Evolutionary conservation across 1,140 invertebrate species (phyloP), one percentile per base, ranked within the genome.

Genomic region (Pseudomyrmex gracilis): DNA sequence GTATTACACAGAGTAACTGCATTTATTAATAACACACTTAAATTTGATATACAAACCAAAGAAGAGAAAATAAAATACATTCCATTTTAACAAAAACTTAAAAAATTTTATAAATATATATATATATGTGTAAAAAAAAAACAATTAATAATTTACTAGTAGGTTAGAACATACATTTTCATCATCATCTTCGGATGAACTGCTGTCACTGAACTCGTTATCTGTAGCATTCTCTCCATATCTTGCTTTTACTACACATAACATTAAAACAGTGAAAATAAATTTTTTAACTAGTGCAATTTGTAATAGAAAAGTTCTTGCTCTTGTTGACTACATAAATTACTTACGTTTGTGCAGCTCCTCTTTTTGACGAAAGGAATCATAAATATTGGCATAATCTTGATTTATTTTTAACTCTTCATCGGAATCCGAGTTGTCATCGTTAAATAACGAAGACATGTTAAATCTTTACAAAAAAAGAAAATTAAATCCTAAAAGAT

Each of bases 331-430:
- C 49, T 45, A 77, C 66, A 43, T 80, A 71, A 15, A 10, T 58
- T 83, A 92, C 95, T 95, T 95, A 98, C 98, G 94, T 95, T 97
- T 98, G 89, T 98, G 96, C 22, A 97, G 92, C 92, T 98, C 97
- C 94, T 98, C 98, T 90, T 97, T 98, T 88, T 97, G 95, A 76
- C 98, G 95, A 96, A 97, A 97, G 74, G 92, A 94, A 89, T 98
- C 95, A 90, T 98, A 98, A 90, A 96, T 96, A 87, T 97, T 96
- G 0, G 98, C 98, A 94, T 98, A 98, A 66, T 96, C 95, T 90
- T 96, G 95, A 92, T 98, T 97, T 63, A 97, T 96, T 90, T 96
- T 96, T 20, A 98, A 93, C 60, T 95, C 89, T 45, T 94, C 88
- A 34, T 95, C 94, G 15, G 95, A 91, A 51, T 95, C 94, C 0